Evolutionary conservation across 2,797 vertebrate species (phyloP), one percentile per base, ranked within the genome.

Genomic region (Muscicapa striata): DNA sequence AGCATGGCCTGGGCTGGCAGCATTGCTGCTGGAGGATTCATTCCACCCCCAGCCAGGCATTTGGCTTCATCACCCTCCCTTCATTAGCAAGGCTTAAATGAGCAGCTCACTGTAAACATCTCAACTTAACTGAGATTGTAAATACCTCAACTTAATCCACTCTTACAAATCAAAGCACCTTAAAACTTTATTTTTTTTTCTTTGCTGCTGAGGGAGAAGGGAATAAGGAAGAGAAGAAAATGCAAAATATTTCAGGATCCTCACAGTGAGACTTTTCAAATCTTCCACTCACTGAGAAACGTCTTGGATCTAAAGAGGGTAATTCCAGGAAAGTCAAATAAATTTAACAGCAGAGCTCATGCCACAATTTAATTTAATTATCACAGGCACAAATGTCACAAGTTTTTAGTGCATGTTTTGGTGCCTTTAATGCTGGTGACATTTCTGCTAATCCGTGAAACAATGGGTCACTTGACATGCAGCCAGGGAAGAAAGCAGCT

Each of bases 381-480:
- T 55, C 59, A 27, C 38, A 68, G 63, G 63, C 84, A 89, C 36
- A 57, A 87, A 57, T 3, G 78, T 58, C 73, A 29, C 24, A 55
- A 48, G 54, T 34, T 70, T 54, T 89, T 52, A 22, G 20, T 85
- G 89, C 24, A 38, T 57, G 79, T n/a, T 91, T 81, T 40, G 84
- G 87, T 86, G 83, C 87, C 94, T 93, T 91, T 88, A 86, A 94
- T 51, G 73, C 69, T 23, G 85, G 52, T 43, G 91, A 79, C 87
- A 82, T 48, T 85, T 66, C 59, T 90, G 93, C 84, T 94, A 90
- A 92, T 95, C 89, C 58, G 11, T 72, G 26, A 19, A 78, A 97
- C 94, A 95, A 82, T 51, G 91, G 66, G 38, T 63, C 34, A 58
- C 89, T 72, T 90, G 94, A 86, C 76, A 88, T 59, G 30, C 80